Conservation (phyloP, 2,113 vertebrate species). For the Atractosteus spatula region DNA sequence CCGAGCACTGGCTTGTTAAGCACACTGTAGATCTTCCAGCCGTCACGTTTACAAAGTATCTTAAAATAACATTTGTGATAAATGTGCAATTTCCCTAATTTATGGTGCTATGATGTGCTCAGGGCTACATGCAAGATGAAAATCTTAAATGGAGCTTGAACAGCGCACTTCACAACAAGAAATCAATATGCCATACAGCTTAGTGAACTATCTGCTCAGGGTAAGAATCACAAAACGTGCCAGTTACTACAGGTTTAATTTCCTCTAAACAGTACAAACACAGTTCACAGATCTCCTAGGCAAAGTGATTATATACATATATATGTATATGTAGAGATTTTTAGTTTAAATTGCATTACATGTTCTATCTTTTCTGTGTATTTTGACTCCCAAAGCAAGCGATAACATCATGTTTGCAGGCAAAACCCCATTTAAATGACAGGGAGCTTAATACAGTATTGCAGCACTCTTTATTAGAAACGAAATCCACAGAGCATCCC, state of each 20-base stretch:
- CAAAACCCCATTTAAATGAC: slow-evolving; percentile 39
- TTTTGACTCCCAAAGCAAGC: slow-evolving; percentile 19
- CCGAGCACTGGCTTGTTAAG: slow-evolving; percentile 61
- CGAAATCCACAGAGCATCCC: slow-evolving; percentile 44
- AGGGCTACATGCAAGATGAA: slow-evolving; percentile 90
- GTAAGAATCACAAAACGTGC: slow-evolving; percentile 49
- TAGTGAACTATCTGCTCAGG: slow-evolving; percentile 76
- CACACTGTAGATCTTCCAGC: slow-evolving; percentile 69
- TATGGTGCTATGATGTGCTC: slow-evolving; percentile 85
- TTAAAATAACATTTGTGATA: slow-evolving; percentile 96
- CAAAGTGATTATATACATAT: slow-evolving; percentile 41
- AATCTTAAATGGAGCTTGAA: slow-evolving; percentile 98
- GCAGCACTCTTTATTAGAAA: slow-evolving; percentile 46
- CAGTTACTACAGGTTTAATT: slow-evolving; percentile 70
- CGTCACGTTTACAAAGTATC: slow-evolving; percentile 84
- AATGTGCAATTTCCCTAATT: slow-evolving; percentile 99
- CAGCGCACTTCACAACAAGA: slow-evolving; percentile 95
- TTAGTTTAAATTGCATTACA: not conserved
- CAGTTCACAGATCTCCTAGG: slow-evolving; percentile 47
- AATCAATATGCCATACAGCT: slow-evolving; percentile 94
- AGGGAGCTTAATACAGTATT: slow-evolving; percentile 40
- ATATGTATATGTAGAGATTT: slow-evolving; percentile 21
- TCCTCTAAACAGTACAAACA: slow-evolving; percentile 64
- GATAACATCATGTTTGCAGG: slow-evolving; percentile 34
- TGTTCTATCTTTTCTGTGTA: slow-evolving; percentile 15